Evolutionary conservation across 2,888 invertebrate genomes (phyloP).

Genomic region (Hypolimnas misippus): DNA sequence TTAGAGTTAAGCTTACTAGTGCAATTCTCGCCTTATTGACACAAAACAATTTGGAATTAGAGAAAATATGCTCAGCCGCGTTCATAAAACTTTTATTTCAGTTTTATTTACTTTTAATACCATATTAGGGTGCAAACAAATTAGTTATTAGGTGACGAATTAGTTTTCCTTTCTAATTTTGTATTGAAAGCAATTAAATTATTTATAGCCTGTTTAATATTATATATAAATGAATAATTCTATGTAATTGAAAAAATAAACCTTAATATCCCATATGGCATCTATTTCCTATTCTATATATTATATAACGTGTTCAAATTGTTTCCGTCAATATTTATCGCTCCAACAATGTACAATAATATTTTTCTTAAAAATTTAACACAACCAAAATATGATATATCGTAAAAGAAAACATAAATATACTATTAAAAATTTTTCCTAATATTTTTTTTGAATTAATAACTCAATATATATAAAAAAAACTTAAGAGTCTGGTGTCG

Average conservation of each 20-base stretch:
- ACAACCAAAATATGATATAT: neutral
- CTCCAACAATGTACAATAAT: neutral
- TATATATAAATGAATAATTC: no score
- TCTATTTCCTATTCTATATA: neutral
- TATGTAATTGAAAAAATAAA: no score
- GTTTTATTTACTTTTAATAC: neutral
- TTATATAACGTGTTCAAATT: neutral
- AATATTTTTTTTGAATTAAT: neutral
- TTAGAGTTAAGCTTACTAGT: no score
- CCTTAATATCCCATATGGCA: no score
- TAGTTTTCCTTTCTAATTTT: no score
- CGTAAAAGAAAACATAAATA: neutral
- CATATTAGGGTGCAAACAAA: no score
- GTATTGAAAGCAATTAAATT: no score
- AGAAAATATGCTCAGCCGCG: neutral
- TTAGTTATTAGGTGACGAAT: no score
- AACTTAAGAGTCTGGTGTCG: no score
- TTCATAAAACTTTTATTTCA: neutral
- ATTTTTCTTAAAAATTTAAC: neutral
- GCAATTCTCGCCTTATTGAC: constrained; percentile 1
- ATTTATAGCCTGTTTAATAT: no score
- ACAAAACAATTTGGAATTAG: neutral
- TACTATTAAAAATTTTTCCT: neutral
- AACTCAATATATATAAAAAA: no score
- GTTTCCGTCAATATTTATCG: neutral